A percentile compares a stretch with the other conserved stretches of the same genome.
Evolutionary conservation across 2,888 invertebrate genomes (phyloP).

Genomic region (Agrilus biguttatus): DNA sequence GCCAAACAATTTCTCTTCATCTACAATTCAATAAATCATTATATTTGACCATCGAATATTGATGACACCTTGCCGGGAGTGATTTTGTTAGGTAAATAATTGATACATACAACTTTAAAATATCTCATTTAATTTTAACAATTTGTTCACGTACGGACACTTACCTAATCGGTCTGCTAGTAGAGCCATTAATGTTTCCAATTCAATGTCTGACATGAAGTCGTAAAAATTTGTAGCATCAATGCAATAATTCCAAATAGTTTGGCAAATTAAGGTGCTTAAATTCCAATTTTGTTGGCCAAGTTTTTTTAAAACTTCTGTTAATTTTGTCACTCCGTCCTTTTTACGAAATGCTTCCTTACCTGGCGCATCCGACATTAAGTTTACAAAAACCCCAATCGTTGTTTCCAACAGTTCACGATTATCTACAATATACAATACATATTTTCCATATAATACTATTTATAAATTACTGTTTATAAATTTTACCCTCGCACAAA

Average conservation of each 20-base stretch:
- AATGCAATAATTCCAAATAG: constrained; percentile 55
- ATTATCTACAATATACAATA: constrained; percentile 33
- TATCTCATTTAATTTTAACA: not conserved
- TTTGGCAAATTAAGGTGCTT: constrained; percentile 58
- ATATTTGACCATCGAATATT: constrained; percentile 1
- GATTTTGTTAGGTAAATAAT: not conserved
- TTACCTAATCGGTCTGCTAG: constrained; percentile 40
- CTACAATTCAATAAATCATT: constrained; percentile 21
- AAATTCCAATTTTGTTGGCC: constrained; percentile 54
- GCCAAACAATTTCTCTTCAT: constrained; percentile 43
- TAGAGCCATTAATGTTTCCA: constrained; percentile 37
- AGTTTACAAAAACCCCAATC: constrained; percentile 71
- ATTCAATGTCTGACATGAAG: constrained; percentile 33
- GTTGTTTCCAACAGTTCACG: constrained; percentile 59
- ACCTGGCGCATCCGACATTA: constrained; percentile 46
- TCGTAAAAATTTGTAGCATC: constrained; percentile 36
- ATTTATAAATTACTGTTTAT: not conserved
- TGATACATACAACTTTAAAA: not conserved
- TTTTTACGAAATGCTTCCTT: constrained; percentile 37
- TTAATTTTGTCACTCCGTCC: constrained; percentile 36
- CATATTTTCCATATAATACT: not conserved
- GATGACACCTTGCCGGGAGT: not conserved
- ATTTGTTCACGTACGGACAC: constrained; percentile 1
- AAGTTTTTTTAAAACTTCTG: constrained; percentile 40
- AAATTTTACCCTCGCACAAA: constrained; percentile 38